A percentile compares a stretch with the other conserved stretches of the same genome.
Evolutionary conservation across 2,888 invertebrate species (phyloP).

Genomic region (Oscheius sp.): DNA sequence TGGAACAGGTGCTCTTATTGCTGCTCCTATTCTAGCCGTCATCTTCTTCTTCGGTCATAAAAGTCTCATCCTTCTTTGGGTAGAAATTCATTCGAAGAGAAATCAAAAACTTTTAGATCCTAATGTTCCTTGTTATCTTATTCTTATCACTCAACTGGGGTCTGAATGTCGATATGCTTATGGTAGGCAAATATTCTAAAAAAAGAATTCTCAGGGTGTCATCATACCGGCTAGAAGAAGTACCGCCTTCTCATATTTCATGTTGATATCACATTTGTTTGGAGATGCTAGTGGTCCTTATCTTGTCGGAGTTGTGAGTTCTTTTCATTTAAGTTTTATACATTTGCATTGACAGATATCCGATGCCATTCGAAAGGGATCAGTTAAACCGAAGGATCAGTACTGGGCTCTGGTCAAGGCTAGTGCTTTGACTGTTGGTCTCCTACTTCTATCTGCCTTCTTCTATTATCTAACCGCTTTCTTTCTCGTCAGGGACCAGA

Average conservation of each 20-base stretch:
- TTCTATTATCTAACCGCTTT: constrained; percentile 48
- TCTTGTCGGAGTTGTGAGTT: constrained; percentile 79
- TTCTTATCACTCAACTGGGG: constrained; percentile 96
- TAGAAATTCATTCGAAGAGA: too few relatives aligned
- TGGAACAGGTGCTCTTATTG: constrained; percentile 84
- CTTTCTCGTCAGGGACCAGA: constrained; percentile 42
- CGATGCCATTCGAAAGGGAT: constrained; percentile 56
- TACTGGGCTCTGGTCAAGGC: constrained; percentile 47
- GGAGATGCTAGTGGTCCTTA: constrained; percentile 99
- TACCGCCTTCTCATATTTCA: constrained; percentile 96
- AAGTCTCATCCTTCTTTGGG: constrained; percentile 40
- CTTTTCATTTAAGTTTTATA: neutral
- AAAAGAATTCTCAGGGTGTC: constrained; percentile 83
- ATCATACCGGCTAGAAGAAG: constrained; percentile 93
- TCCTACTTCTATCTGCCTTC: constrained; percentile 39
- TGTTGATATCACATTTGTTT: constrained; percentile 91
- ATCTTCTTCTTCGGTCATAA: constrained; percentile 46
- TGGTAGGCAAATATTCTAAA: constrained; percentile 45
- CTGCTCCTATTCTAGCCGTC: constrained; percentile 77
- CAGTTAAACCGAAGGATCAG: constrained; percentile 42
- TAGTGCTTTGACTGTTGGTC: constrained; percentile 41
- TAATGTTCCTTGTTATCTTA: constrained; percentile 73
- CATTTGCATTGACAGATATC: constrained; percentile 45
- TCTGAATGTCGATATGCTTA: constrained; percentile 89
- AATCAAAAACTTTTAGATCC: too few relatives aligned